Evolutionary conservation across 2,797 vertebrate genomes (phyloP).

Genomic region (Arnoldichthys spilopterus): DNA sequence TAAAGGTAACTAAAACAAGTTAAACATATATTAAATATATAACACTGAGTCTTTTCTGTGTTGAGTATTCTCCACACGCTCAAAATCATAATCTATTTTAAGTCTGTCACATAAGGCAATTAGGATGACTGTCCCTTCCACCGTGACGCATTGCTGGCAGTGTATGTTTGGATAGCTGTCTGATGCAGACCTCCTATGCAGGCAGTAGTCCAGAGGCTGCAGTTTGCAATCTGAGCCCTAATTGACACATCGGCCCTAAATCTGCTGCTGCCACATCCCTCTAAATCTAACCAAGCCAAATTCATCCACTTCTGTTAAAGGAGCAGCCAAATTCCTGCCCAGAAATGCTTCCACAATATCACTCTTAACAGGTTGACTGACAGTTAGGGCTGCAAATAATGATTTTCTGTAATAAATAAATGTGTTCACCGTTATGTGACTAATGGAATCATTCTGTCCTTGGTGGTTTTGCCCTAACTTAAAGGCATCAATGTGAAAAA

Average conservation of each 20-base stretch:
- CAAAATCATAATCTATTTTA: neutral
- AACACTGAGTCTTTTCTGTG: neutral
- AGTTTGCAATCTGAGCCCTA: slow-evolving; percentile 3
- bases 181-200: slow-evolving; percentile 24
- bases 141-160: neutral
- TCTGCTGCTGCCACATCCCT: neutral
- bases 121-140: slow-evolving; percentile 5
- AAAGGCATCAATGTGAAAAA: neutral
- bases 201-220: neutral
- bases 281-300: neutral
- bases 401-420: neutral
- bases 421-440: neutral
- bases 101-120: slow-evolving; percentile 7
- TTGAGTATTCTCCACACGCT: neutral
- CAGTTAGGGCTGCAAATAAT: neutral
- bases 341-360: neutral
- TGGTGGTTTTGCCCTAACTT: neutral
- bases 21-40: slow-evolving; percentile 25
- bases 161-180: slow-evolving; percentile 38
- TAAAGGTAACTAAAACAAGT: neutral
- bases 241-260: neutral
- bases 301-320: neutral
- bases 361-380: neutral
- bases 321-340: neutral
- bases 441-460: neutral